A percentile compares a stretch with the other conserved stretches of the same genome.
phyloP scores from a whole-genome alignment of 2,113 vertebrate genomes.

The Amphiprion percula region DNA sequence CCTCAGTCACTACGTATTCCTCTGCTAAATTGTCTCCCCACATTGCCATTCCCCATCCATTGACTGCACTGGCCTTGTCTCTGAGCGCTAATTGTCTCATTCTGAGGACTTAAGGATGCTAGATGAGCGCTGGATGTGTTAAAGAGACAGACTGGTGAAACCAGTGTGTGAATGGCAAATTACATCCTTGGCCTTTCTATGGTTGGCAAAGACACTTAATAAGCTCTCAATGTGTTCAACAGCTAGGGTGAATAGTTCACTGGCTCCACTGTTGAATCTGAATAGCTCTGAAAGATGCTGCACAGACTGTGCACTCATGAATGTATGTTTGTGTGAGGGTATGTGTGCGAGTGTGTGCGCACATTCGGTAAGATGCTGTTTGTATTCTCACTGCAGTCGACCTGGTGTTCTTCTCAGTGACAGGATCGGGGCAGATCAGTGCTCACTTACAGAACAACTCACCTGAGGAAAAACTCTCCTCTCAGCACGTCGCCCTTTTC shows the following conservation, averaged over 20 bases:
- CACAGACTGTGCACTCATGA: not conserved
- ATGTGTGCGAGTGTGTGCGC: slow-evolving; percentile 33
- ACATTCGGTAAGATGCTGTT: slow-evolving; percentile 52
- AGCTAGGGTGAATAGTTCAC: slow-evolving; percentile 81
- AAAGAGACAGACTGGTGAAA: slow-evolving; percentile 72
- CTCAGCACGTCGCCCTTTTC: slow-evolving; percentile 59
- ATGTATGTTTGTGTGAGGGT: slow-evolving; percentile 16
- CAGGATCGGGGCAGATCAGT: slow-evolving; percentile 79
- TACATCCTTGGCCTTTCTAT: slow-evolving; percentile 82
- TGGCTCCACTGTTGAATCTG: slow-evolving; percentile 64
- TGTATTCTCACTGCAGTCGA: slow-evolving; percentile 73
- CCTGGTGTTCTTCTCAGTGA: slow-evolving; percentile 69
- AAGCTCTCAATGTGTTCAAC: slow-evolving; percentile 78
- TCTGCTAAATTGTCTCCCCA: slow-evolving; percentile 57
- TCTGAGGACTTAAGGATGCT: slow-evolving; percentile 76
- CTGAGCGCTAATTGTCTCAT: slow-evolving; percentile 79
- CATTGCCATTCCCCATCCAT: slow-evolving; percentile 67
- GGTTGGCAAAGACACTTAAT: slow-evolving; percentile 78
- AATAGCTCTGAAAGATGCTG: slow-evolving; percentile 64
- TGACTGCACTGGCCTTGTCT: slow-evolving; percentile 77
- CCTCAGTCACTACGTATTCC: slow-evolving; percentile 55
- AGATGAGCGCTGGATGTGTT: slow-evolving; percentile 74
- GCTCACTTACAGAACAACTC: slow-evolving; percentile 81
- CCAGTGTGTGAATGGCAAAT: slow-evolving; percentile 80
- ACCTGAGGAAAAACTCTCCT: slow-evolving; percentile 82